Evolutionary conservation across 1,140 invertebrate genomes (phyloP).

Genomic region (Heliconius melpomene): DNA sequence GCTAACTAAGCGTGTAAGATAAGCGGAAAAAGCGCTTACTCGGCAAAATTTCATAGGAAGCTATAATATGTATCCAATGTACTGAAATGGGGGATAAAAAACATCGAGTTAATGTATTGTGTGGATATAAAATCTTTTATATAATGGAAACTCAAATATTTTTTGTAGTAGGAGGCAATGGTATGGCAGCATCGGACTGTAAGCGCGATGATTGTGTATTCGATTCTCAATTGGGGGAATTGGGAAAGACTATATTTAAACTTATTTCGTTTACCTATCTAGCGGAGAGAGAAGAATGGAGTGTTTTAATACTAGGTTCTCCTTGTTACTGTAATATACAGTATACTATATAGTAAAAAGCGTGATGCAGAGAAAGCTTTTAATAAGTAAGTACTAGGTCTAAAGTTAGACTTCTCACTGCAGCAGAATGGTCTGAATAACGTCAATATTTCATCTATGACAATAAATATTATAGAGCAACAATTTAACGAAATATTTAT

Average conservation of each 20-base stretch:
- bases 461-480: background rate
- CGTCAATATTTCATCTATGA: background rate
- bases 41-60: conserved; percentile 2
- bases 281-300: no score
- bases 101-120: conserved; percentile 27
- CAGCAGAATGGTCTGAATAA: background rate
- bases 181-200: background rate
- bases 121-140: conserved; percentile 19
- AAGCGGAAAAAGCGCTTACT: background rate
- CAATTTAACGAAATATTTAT: conserved; percentile 1
- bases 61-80: conserved; percentile 23
- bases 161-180: background rate
- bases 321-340: no score
- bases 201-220: background rate
- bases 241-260: background rate
- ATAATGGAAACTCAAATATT: background rate
- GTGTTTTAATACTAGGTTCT: no score
- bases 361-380: no score
- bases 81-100: conserved; percentile 21
- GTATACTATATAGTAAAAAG: background rate
- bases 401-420: no score
- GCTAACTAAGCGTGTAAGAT: conserved; percentile 10
- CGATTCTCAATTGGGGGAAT: background rate
- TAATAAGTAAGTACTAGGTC: no score
- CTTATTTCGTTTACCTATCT: no score